Evolutionary conservation across 2,113 vertebrate genomes (phyloP).

Genomic region (Suricata suricatta): DNA sequence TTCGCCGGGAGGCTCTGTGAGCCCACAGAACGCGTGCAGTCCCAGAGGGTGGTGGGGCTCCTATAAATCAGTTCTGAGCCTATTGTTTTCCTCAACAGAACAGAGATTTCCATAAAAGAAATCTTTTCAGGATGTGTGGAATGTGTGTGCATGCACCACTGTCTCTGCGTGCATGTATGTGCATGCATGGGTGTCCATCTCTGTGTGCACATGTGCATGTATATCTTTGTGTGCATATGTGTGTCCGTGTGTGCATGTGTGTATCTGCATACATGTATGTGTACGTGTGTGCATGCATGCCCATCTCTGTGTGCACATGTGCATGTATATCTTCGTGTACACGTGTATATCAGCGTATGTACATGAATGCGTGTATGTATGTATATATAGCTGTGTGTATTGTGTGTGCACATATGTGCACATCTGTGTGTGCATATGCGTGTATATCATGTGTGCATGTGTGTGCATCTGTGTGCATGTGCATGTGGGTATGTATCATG

Average conservation of each 20-base stretch:
- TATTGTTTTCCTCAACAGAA: background rate
- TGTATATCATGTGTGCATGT: too few species aligned
- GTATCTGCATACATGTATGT: too few species aligned
- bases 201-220: background rate
- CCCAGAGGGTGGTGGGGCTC: background rate
- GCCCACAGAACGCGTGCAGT: background rate
- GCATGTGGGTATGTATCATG: too few species aligned
- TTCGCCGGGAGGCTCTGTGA: background rate
- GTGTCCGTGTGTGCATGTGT: background rate
- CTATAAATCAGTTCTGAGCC: background rate
- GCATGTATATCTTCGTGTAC: too few species aligned
- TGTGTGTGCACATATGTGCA: too few species aligned
- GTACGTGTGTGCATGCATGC: too few species aligned
- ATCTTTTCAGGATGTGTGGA: background rate
- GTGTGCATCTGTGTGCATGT: background rate
- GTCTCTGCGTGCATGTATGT: accelerated
- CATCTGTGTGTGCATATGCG: too few species aligned
- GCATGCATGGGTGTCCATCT: background rate
- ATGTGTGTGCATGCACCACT: accelerated
- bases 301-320: background rate
- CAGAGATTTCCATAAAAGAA: accelerated
- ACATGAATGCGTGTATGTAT: background rate
- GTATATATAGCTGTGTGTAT: background rate
- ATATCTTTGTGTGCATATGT: too few species aligned
- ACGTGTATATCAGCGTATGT: too few species aligned